phyloP scores from a whole-genome alignment of 1,140 invertebrate species.

The Sitodiplosis mosellana region DNA sequence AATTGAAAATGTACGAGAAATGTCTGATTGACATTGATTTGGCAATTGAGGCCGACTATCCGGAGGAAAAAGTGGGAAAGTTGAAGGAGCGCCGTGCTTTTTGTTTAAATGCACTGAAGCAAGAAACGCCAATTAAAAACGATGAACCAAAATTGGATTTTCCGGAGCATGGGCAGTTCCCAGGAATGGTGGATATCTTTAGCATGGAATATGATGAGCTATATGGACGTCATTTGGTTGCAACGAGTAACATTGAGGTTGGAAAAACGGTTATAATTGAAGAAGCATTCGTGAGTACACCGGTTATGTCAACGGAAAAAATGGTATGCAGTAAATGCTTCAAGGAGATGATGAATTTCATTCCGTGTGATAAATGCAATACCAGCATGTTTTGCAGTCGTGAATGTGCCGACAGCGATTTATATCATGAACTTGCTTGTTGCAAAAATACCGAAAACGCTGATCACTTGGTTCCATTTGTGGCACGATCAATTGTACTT shows the following conservation, averaged over 20 bases:
- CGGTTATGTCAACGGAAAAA: conserved; percentile 43
- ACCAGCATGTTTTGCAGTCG: conserved; percentile 49
- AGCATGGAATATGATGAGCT: conserved; percentile 31
- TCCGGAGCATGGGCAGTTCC: conserved; percentile 27
- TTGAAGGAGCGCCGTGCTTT: no score
- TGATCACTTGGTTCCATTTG: conserved; percentile 51
- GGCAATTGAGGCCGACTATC: conserved; percentile 30
- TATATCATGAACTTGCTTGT: neutral
- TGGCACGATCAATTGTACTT: conserved; percentile 38
- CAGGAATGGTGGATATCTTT: conserved; percentile 36
- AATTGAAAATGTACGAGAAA: conserved; percentile 36
- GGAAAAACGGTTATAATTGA: conserved; percentile 65
- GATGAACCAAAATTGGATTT: conserved; percentile 11
- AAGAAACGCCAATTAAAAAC: no score
- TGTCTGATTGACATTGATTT: conserved; percentile 36
- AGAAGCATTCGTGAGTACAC: conserved; percentile 49
- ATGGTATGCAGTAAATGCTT: conserved; percentile 67
- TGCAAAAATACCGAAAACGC: conserved; percentile 48
- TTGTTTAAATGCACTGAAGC: no score
- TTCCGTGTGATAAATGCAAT: conserved; percentile 44
- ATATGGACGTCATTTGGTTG: conserved; percentile 43
- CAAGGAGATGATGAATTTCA: conserved; percentile 35
- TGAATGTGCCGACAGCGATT: conserved; percentile 35
- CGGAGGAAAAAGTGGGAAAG: conserved; percentile 30
- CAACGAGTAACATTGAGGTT: conserved; percentile 39